Base-by-base conservation (phyloP, 2,888 invertebrate species). In the Apantesis nais region DNA sequence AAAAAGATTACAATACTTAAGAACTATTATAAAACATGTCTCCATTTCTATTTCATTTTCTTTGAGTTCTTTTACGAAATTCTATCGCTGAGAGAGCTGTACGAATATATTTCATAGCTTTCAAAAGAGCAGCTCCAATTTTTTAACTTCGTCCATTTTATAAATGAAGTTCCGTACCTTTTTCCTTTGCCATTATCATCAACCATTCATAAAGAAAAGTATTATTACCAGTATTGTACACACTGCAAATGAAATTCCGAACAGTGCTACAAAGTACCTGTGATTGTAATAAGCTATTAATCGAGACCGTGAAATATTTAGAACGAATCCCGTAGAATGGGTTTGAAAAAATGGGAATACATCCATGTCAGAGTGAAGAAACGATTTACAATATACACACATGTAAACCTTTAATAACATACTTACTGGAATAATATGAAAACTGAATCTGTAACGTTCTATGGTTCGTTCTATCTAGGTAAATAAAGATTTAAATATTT, bases 1-100 rank as follows among this genome's bases (percentile, higher is more conserved):
- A n/a, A 39, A 39, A 62, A 25, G 14, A 41, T 62, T 29, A 8
- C 41, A 29, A 39, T 62, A 5, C 16, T 39, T 41, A 3, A 62
- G 19, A 62, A 62, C 25, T 41, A 41, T 34, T 62, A 62, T 41
- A 62, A 62, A 62, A 25, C 39, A 25, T 39, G 39, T 62, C 16
- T 62, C 19, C 29, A 41, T 39, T 62, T 62, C 39, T 41, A 41
- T 62, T 62, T 62, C 62, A 62, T 62, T 62, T 62, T 39, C 62
- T 39, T 16, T 39, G 19, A 41, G 25, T 29, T 62, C 62, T 41
- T 39, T 41, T 19, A 62, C 16, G 16, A 62, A 25, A 62, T 62
- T 41, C 25, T 41, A 62, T 62, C 25, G 41, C 25, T 41, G 29
- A 62, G 62, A 39, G 39, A 25, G 62, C 25, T 41, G 62, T 8